Evolutionary conservation across 2,113 vertebrate genomes (phyloP), one percentile per base, ranked within the genome.

Genomic region (Rhinogobius similis): DNA sequence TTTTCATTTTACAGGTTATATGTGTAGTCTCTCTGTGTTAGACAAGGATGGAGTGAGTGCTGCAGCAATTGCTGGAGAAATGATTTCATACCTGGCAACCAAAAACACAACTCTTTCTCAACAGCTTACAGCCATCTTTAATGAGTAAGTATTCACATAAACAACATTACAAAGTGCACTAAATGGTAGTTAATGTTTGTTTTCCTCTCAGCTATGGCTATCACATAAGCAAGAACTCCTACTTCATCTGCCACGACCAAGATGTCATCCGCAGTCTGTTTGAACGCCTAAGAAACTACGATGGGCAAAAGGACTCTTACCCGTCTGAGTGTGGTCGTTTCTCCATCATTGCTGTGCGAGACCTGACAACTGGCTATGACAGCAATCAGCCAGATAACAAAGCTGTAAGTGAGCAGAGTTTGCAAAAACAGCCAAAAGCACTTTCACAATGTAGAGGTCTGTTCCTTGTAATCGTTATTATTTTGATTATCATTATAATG

Each of bases 21-120:
- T 99, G 98, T 98, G 97, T 82, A 94, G 95, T 76, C 92, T 96
- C 18, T 92, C 90, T 46, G 97, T 99, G n/a, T 77, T 99, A 90
- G 98, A 99, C 90, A 99, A 99, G 86, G 98, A 99, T 44, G 98
- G 97, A 23, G 94, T 99, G 63, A 99, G 97, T 5, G 96, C 95
- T 0, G 97, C 97, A 1, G 97, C 94, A 74, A 98, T 99, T 63
- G 91, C 92, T 5, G 96, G 96, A 0, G 98, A 99, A 89, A 86
- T 98, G 93, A 88, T 94, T 21, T 94, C 94, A 52, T 97, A 93
- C 86, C 89, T 99, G 74, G 93, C 94, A 68, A 88, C 91, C 7
- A 94, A 95, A 85, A 94, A 93, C 71, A 64, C 85, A 70, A 94
- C 93, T 58, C 82, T 98, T 59, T 94, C 96, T 71, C 95, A 96